Percentiles rank a stretch among this genome's conserved stretches.
These are phyloP conservation scores for Acanthococcus lagerstroemiae DNA, from an alignment of 2,888 invertebrate species.

Conservation along the genomic window DNA sequence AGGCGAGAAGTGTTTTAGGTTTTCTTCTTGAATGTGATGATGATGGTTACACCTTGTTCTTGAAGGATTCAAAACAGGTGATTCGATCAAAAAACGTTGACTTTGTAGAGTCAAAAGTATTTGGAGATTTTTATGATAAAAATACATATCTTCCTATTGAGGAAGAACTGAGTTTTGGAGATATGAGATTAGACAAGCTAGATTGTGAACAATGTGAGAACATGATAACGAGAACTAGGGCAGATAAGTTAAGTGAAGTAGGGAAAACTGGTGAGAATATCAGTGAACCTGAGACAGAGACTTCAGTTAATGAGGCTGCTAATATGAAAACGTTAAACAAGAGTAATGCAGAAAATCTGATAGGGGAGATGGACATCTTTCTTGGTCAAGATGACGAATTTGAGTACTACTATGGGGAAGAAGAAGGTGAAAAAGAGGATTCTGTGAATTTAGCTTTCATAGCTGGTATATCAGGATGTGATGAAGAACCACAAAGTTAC, in stretches of 20 bases:
- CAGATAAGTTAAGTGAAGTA: not conserved
- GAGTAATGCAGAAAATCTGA: too few relatives aligned
- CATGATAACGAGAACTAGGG: not conserved
- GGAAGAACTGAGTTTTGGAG: too few relatives aligned
- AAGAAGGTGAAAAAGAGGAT: not conserved
- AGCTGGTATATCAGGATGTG: too few relatives aligned
- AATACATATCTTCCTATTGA: not conserved
- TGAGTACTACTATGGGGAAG: not conserved
- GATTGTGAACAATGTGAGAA: not conserved
- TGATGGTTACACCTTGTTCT: not conserved
- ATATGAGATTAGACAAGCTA: not conserved
- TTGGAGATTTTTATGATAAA: not conserved
- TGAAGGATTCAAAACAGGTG: not conserved
- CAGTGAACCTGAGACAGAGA: not conserved
- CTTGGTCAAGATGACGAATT: too few relatives aligned
- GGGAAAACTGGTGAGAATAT: not conserved
- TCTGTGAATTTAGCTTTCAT: not conserved
- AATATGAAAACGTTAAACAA: too few relatives aligned
- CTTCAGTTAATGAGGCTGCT: not conserved
- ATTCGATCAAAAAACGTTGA: not conserved
- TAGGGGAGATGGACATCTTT: not conserved
- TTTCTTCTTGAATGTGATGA: not conserved
- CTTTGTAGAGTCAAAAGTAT: not conserved
- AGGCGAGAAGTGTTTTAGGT: not conserved
- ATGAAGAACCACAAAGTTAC: not conserved